phyloP scores from a whole-genome alignment of 2,888 invertebrate species.

The Pemphredon lugubris region DNA sequence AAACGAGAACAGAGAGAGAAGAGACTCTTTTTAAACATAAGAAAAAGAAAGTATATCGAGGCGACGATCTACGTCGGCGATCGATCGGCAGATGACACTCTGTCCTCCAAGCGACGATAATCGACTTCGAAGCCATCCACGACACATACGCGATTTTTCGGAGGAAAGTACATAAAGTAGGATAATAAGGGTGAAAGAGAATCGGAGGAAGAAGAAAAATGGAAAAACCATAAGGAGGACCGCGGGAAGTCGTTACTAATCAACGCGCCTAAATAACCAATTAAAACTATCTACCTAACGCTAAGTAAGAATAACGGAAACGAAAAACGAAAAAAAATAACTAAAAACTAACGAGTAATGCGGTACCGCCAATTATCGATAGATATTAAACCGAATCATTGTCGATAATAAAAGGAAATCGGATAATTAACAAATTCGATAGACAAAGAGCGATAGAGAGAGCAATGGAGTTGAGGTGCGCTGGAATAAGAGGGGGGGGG shows the following conservation, averaged over 20 bases:
- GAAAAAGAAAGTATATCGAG: constrained; percentile 29
- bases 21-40: constrained; percentile 9
- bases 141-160: constrained; percentile 59
- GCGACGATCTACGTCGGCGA: constrained; percentile 14
- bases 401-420: constrained; percentile 13
- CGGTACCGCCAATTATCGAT: constrained; percentile 26
- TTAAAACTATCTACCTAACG: constrained; percentile 65
- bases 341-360: constrained; percentile 3
- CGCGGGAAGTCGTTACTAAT: constrained; percentile 59
- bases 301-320: constrained; percentile 59
- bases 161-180: constrained; percentile 47
- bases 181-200: background rate
- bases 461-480: no score
- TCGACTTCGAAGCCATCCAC: constrained; percentile 76
- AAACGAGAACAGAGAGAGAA: background rate
- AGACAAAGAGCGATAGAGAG: background rate
- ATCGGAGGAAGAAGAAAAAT: background rate
- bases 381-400: constrained; percentile 20
- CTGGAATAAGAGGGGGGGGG: background rate
- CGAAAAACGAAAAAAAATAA: constrained; percentile 2
- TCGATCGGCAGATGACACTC: background rate
- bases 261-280: constrained; percentile 74
- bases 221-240: constrained; percentile 10
- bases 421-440: no score
- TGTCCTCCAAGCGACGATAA: constrained; percentile 49